Percentiles rank a stretch among this genome's conserved stretches.
phyloP scores from a whole-genome alignment of 2,113 vertebrate genomes.

The Nicator chloris region DNA sequence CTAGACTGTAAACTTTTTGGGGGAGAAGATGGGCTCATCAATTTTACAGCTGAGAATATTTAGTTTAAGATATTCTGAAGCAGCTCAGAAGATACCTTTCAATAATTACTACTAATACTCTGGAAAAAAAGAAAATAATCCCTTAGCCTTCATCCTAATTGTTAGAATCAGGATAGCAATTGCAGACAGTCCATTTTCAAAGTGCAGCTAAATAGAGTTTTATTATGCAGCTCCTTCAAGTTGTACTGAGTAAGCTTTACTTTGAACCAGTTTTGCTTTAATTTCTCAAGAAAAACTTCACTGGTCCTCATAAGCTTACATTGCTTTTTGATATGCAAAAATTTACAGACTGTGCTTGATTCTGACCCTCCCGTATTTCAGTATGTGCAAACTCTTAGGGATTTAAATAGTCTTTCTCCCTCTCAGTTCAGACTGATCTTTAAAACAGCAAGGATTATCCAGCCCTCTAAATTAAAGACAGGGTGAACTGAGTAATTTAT shows the following conservation, averaged over 20 bases:
- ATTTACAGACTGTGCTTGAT: conserved; percentile 67
- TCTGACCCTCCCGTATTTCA: conserved; percentile 54
- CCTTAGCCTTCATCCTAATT: conserved; percentile 7
- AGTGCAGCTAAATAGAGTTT: conserved; percentile 39
- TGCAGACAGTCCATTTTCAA: conserved; percentile 31
- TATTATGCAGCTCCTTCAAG: conserved; percentile 44
- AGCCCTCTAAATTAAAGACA: conserved; percentile 57
- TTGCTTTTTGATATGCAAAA: conserved; percentile 64
- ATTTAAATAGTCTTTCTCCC: conserved; percentile 27
- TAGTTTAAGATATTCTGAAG: conserved; percentile 46
- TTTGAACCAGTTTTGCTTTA: conserved; percentile 13
- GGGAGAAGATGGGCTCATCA: conserved; percentile 10
- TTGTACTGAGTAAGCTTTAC: conserved; percentile 24
- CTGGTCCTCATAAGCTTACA: conserved; percentile 30
- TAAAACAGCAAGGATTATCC: conserved; percentile 57
- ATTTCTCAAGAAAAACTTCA: conserved; percentile 35
- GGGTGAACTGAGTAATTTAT: conserved; percentile 39
- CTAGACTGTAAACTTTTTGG: conserved; percentile 57
- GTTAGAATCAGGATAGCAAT: conserved; percentile 28
- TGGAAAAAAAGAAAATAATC: background rate
- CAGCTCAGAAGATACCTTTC: conserved; percentile 7
- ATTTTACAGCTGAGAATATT: conserved; percentile 32
- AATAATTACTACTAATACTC: background rate
- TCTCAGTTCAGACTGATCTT: conserved; percentile 48
- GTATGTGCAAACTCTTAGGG: conserved; percentile 54